These are phyloP conservation scores for Nemopilema nomurai DNA, from an alignment of 30 jellyfish, hydroid and myxozoan species.

Conservation along the genomic window DNA sequence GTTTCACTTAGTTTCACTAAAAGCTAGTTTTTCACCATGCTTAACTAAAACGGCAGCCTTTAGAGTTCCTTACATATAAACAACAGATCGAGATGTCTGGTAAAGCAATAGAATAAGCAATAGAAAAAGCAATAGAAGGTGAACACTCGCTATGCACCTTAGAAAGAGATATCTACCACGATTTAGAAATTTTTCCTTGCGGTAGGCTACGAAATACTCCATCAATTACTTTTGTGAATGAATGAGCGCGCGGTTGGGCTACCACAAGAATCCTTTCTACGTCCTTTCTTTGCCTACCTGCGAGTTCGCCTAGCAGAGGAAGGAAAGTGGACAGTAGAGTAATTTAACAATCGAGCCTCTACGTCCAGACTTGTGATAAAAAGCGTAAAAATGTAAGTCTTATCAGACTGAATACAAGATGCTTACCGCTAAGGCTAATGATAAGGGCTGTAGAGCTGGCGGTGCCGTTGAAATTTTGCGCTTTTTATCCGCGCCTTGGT, in stretches of 20 bases:
- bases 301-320: not conserved
- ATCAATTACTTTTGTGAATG: not conserved
- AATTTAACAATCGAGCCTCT: not conserved
- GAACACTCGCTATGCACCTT: too few relatives aligned
- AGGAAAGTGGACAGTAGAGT: not conserved
- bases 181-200: too few relatives aligned
- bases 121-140: too few relatives aligned
- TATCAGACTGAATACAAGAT: not conserved
- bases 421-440: not conserved
- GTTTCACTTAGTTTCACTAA: too few relatives aligned
- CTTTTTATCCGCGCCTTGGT: not conserved
- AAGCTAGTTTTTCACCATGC: too few relatives aligned
- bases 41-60: too few relatives aligned
- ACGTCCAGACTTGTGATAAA: not conserved
- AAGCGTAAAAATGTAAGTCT: not conserved
- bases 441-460: not conserved
- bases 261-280: not conserved
- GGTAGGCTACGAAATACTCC: too few relatives aligned
- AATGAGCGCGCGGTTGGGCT: not conserved
- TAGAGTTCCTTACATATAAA: too few relatives aligned
- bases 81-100: too few relatives aligned
- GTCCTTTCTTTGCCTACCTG: not conserved
- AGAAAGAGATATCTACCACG: too few relatives aligned
- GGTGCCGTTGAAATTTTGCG: not conserved
- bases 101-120: too few relatives aligned